Evolutionary conservation across 2,113 vertebrate genomes (phyloP).

Genomic region (Pogonocichla stellata): DNA sequence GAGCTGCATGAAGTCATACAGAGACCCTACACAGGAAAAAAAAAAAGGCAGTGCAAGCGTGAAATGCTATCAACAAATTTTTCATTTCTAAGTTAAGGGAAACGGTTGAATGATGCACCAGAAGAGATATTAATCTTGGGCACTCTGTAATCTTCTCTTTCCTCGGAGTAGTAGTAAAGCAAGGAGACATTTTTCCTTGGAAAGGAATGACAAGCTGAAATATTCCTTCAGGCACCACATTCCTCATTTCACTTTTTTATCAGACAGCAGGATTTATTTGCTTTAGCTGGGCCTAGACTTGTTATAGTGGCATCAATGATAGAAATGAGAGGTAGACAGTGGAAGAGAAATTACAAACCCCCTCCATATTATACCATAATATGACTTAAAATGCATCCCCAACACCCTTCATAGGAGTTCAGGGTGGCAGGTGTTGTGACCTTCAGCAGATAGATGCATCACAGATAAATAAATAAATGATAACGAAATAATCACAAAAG

Average conservation of each 20-base stretch:
- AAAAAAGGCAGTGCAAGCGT: neutral
- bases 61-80: neutral
- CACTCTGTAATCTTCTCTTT: conserved; percentile 38
- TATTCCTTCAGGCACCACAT: conserved; percentile 29
- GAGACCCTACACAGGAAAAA: neutral
- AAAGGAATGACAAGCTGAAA: conserved; percentile 41
- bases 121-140: neutral
- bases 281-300: neutral
- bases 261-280: conserved; percentile 33
- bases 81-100: conserved; percentile 6
- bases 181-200: conserved; percentile 4
- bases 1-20: neutral
- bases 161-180: conserved; percentile 9
- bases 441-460: neutral
- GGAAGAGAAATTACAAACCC: neutral
- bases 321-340: neutral
- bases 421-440: neutral
- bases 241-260: conserved; percentile 44
- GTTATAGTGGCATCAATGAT: neutral
- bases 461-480: neutral
- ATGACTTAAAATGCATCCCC: neutral
- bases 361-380: neutral
- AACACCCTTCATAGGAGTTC: neutral
- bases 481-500: neutral
- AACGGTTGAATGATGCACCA: neutral